Base-by-base conservation (phyloP, 2,888 invertebrate genomes). In the Sminthurinus aureus region DNA sequence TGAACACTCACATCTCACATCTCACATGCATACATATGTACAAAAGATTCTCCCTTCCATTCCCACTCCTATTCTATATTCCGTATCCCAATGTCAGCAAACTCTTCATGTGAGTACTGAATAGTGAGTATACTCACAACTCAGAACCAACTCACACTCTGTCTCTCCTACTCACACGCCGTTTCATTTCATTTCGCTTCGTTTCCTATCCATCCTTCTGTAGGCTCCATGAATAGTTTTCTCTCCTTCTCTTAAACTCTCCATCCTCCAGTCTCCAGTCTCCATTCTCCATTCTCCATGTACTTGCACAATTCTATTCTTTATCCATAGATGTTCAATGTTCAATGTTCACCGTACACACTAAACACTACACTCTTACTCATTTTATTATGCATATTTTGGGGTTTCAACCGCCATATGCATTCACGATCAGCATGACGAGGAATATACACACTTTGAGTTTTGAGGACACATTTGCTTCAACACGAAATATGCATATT, bases 351-450 rank as follows among this genome's bases (percentile, higher is more conserved):
- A n/a, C n/a, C n/a, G n/a, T n/a, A 38, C 38, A 38, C 38, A 38
- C 38, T n/a, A n/a, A n/a, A 71, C 71, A 73, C 73, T 73, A 83
- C 71, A 51, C 83, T 64, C 78, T 79, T 83, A 71, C 71, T 71
- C 71, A 78, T 83, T 73, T 77, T 51, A 83, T 79, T 78, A 82
- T 76, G 78, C 71, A 12, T 58, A 71, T 73, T 82, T 74, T 82
- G 58, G 22, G 38, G 38, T 38, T 38, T 38, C 38, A 38, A 38
- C 38, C 38, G 38, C 6, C 1, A 38, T 38, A 38, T 38, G 6
- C 6, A 38, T 38, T 38, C 38, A 38, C 38, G 38, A 38, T 38
- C 38, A 38, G 38, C 3, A 38, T 38, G 38, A 38, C 38, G 38
- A 38, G 3, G 38, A 38, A 38, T 4, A 38, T 6, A 38, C 38